phyloP scores from a whole-genome alignment of 2,113 vertebrate species.

The Anas platyrhynchos region DNA sequence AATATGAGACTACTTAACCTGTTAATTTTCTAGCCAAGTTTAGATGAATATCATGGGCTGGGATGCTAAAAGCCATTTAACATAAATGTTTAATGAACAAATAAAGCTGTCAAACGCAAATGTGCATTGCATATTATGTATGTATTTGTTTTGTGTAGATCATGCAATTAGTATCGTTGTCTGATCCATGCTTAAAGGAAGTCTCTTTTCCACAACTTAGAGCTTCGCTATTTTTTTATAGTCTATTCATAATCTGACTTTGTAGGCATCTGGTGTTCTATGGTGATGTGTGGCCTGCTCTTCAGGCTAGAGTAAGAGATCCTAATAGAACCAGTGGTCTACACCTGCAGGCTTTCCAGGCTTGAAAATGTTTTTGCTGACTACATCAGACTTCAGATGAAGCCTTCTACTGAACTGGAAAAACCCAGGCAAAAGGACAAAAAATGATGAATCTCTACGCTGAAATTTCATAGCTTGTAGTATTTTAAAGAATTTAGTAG shows the following conservation, averaged over 20 bases:
- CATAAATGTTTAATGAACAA: slow-evolving; percentile 70
- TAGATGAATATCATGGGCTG: slow-evolving; percentile 23
- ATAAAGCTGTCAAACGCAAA: slow-evolving; percentile 63
- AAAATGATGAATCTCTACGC: background rate
- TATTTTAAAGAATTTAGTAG: background rate
- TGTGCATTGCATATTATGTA: slow-evolving; percentile 8
- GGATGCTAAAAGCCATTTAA: slow-evolving; percentile 35
- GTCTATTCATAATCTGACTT: background rate
- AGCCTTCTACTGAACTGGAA: background rate
- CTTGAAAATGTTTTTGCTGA: background rate
- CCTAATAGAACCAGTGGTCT: background rate
- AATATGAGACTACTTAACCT: slow-evolving; percentile 42
- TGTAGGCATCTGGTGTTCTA: background rate
- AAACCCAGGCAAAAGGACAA: background rate
- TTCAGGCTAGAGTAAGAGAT: background rate
- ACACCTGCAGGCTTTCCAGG: background rate
- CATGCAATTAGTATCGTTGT: background rate
- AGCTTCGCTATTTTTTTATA: background rate
- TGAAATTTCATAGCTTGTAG: background rate
- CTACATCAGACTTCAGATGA: background rate
- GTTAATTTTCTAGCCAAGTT: slow-evolving; percentile 52
- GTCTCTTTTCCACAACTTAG: background rate
- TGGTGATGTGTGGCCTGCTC: background rate
- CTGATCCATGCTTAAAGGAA: background rate
- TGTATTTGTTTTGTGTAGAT: background rate